phyloP scores from a whole-genome alignment of 2,888 invertebrate genomes.

The Lasiommata megera region DNA sequence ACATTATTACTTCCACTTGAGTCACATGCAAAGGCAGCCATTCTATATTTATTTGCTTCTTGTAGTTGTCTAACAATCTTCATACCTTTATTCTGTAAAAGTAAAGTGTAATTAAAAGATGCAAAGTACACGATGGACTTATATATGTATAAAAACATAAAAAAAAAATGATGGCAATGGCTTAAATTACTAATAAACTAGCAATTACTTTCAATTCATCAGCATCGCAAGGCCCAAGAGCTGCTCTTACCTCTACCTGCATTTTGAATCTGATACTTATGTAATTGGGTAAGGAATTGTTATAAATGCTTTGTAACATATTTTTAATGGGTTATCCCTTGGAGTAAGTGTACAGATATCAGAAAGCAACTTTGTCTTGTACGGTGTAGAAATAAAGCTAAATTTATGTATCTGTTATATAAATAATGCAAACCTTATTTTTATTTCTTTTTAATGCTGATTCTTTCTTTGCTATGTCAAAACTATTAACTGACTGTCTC shows the following conservation, averaged over 20 bases:
- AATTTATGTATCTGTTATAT: background rate
- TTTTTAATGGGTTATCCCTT: too few relatives aligned
- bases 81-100: conserved; percentile 71
- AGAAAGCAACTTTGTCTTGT: too few relatives aligned
- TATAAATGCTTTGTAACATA: too few relatives aligned
- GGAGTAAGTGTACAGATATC: too few relatives aligned
- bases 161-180: too few relatives aligned
- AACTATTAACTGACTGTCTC: conserved; percentile 43
- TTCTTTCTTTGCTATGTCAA: conserved; percentile 59
- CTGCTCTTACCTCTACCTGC: too few relatives aligned
- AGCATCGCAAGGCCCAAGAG: too few relatives aligned
- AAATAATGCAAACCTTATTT: conserved; percentile 50
- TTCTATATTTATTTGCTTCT: conserved; percentile 75
- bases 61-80: conserved; percentile 74
- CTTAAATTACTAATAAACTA: too few relatives aligned
- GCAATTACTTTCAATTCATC: too few relatives aligned
- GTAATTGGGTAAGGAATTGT: too few relatives aligned
- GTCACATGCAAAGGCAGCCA: conserved; percentile 79
- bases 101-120: conserved; percentile 3
- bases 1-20: conserved; percentile 51
- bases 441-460: conserved; percentile 60
- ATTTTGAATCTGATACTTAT: too few relatives aligned
- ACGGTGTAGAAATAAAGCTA: background rate
- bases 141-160: too few relatives aligned
- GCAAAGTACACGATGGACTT: background rate